Percentiles rank a stretch among this genome's conserved stretches.
Conservation (phyloP, 2,888 invertebrate species). For the Plagodis pulveraria region DNA sequence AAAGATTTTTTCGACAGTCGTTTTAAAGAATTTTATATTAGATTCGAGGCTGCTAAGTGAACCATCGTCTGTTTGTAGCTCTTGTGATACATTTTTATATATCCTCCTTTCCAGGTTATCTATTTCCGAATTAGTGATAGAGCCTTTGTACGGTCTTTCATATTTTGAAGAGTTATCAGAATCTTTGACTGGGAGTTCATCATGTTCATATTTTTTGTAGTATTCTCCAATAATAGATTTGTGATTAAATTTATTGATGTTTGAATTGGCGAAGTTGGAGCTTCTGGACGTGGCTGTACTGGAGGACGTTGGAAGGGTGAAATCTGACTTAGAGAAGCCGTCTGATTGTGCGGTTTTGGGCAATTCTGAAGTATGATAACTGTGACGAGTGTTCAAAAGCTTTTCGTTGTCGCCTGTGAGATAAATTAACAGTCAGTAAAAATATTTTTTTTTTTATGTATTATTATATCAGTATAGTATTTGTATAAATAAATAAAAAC, state of each 20-base stretch:
- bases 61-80: slow-evolving; percentile 56
- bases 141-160: slow-evolving; percentile 30
- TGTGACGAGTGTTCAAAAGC: slow-evolving; percentile 20
- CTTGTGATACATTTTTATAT: slow-evolving; percentile 59
- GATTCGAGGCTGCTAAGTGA: slow-evolving; percentile 61
- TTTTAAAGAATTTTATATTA: slow-evolving; percentile 68
- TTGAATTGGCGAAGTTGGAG: not conserved
- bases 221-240: slow-evolving; percentile 48
- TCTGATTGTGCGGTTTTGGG: slow-evolving; percentile 8
- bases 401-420: slow-evolving; percentile 20
- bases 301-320: slow-evolving; percentile 3
- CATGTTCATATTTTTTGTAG: slow-evolving; percentile 67
- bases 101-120: slow-evolving; percentile 64
- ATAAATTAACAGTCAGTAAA: not conserved
- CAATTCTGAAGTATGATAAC: slow-evolving; percentile 23
- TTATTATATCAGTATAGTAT: not conserved
- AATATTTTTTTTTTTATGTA: too few relatives aligned
- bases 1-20: slow-evolving; percentile 70
- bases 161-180: slow-evolving; percentile 31
- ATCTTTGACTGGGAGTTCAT: slow-evolving; percentile 67
- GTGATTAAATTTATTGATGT: not conserved
- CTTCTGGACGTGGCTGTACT: slow-evolving; percentile 1
- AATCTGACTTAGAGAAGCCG: slow-evolving; percentile 26
- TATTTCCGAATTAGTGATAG: slow-evolving; percentile 62
- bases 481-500: too few relatives aligned